Evolutionary conservation across 1,140 invertebrate genomes (phyloP).

Genomic region (Pseudomyrmex flavicornis): DNA sequence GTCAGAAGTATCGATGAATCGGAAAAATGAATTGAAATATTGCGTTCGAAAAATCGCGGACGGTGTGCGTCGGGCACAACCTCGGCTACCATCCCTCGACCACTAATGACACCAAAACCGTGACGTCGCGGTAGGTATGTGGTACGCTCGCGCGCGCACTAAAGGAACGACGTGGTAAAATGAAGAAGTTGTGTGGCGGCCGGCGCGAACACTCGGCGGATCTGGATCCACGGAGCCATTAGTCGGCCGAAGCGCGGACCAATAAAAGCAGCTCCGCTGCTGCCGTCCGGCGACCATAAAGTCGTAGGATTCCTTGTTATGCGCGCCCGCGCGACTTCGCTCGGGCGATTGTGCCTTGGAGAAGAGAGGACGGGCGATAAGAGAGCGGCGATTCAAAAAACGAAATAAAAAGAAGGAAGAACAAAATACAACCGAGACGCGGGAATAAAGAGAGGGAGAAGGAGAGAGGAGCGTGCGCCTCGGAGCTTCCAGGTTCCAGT

Average conservation of each 20-base stretch:
- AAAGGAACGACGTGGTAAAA: slow-evolving; percentile 70
- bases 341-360: slow-evolving; percentile 20
- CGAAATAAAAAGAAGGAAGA: slow-evolving; percentile 18
- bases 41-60: neutral
- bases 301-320: slow-evolving; percentile 79
- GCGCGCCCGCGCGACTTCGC: slow-evolving; percentile 60
- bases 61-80: neutral
- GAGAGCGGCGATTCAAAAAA: slow-evolving; percentile 11
- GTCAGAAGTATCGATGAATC: neutral
- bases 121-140: slow-evolving; percentile 61
- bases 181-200: slow-evolving; percentile 70
- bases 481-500: slow-evolving; percentile 33
- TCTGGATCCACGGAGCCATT: slow-evolving; percentile 71
- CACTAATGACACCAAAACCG: slow-evolving; percentile 16
- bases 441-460: neutral
- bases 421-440: slow-evolving; percentile 17
- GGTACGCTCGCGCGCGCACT: slow-evolving; percentile 2
- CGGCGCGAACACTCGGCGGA: slow-evolving; percentile 69
- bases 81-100: neutral
- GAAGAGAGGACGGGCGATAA: slow-evolving; percentile 19
- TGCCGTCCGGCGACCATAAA: slow-evolving; percentile 75
- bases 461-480: slow-evolving; percentile 17
- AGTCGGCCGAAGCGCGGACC: slow-evolving; percentile 71
- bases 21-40: neutral
- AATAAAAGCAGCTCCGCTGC: slow-evolving; percentile 71